Conservation (phyloP, 2,113 vertebrate genomes). For the Lepus timidus region DNA sequence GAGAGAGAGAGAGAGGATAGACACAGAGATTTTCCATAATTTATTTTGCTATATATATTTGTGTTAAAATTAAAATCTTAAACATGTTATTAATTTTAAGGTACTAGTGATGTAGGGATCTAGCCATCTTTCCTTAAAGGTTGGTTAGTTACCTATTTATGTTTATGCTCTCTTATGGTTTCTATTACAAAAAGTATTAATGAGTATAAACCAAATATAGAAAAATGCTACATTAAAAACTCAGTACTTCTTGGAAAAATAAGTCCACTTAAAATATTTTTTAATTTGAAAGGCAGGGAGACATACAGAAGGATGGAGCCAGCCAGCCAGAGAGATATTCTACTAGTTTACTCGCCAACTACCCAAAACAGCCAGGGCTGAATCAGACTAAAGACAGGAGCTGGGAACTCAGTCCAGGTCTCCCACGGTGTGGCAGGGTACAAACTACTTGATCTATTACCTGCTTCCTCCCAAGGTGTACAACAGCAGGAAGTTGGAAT, state of each 20-base stretch:
- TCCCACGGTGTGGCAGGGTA: too few relatives aligned
- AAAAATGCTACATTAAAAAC: slow-evolving; percentile 15
- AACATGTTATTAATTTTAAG: slow-evolving; percentile 51
- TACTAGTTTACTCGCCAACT: too few relatives aligned
- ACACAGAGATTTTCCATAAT: slow-evolving; percentile 29
- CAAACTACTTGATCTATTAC: too few relatives aligned
- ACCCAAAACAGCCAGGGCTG: too few relatives aligned
- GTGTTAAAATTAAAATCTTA: slow-evolving; percentile 4
- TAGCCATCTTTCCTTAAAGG: slow-evolving; percentile 32
- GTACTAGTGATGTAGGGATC: not conserved
- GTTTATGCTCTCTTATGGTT: not conserved
- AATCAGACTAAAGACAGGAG: too few relatives aligned
- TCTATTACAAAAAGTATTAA: slow-evolving; percentile 31
- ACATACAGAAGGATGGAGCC: too few relatives aligned
- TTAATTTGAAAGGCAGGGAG: too few relatives aligned
- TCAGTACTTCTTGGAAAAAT: slow-evolving; percentile 29
- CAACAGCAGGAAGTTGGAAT: too few relatives aligned
- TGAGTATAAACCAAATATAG: slow-evolving; percentile 49
- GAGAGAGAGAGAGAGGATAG: too few relatives aligned
- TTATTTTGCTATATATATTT: slow-evolving; percentile 43
- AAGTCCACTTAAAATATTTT: not conserved
- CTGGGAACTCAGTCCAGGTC: too few relatives aligned
- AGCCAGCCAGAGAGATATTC: too few relatives aligned
- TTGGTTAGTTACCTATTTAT: slow-evolving; percentile 37
- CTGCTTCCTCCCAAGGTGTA: too few relatives aligned